Conservation (phyloP, 2,797 vertebrate species). For the Gallinago stenura region DNA sequence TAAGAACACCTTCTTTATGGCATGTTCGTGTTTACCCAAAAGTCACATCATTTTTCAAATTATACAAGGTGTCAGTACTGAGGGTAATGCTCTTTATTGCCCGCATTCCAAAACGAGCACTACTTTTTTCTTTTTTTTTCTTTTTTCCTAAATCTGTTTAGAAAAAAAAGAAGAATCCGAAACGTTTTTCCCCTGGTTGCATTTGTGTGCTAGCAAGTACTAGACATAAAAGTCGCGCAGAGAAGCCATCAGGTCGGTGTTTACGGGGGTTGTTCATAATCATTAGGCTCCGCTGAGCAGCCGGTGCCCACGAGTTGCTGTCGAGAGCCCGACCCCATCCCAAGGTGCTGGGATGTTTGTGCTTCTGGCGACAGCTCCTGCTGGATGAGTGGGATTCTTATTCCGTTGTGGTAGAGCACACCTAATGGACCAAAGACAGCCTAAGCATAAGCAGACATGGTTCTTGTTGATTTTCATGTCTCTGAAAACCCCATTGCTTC, state of each 20-base stretch:
- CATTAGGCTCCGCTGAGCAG: neutral
- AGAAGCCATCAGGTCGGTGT: neutral
- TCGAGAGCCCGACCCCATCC: rapidly evolving
- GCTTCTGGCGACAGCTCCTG: neutral
- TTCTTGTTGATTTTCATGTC: neutral
- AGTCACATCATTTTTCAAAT: conserved; percentile 78
- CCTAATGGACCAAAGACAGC: neutral
- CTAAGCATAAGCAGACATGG: neutral
- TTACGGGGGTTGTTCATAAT: neutral
- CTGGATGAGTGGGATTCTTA: neutral
- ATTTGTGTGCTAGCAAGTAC: neutral
- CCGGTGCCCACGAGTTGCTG: rapidly evolving
- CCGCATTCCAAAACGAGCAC: conserved; percentile 40
- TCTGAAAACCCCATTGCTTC: neutral
- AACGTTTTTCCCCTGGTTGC: neutral
- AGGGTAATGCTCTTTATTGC: conserved; percentile 54
- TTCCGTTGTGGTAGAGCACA: rapidly evolving
- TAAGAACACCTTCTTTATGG: conserved; percentile 72
- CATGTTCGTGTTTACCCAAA: conserved; percentile 71
- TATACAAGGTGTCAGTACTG: conserved; percentile 72
- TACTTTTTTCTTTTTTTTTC: neutral
- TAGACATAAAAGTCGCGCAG: neutral
- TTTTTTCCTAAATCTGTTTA: neutral
- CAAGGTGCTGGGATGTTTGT: neutral
- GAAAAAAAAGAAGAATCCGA: conserved; percentile 2